phyloP scores from a whole-genome alignment of 2,888 invertebrate genomes.

The Tridacna crocea region DNA sequence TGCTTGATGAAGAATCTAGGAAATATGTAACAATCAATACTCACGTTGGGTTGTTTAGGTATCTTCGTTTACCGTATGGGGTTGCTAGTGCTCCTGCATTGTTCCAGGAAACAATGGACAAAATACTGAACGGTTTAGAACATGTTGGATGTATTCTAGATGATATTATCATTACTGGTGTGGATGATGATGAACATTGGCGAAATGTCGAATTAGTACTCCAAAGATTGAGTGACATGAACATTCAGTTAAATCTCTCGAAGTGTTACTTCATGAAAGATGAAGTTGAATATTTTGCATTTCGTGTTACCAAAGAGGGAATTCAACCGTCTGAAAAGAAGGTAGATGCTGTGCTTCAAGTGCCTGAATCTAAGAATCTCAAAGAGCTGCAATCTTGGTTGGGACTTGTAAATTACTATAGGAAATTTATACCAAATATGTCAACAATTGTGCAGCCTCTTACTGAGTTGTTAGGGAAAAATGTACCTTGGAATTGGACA shows the following conservation, averaged over 20 bases:
- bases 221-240: neutral
- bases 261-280: neutral
- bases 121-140: neutral
- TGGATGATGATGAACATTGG: neutral
- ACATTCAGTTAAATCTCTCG: neutral
- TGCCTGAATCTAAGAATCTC: neutral
- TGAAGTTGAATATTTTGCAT: neutral
- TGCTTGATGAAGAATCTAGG: neutral
- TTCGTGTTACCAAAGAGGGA: neutral
- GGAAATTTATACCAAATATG: neutral
- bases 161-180: neutral
- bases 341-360: conserved; percentile 25
- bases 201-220: neutral
- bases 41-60: neutral
- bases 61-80: neutral
- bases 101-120: conserved; percentile 7
- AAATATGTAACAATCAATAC: neutral
- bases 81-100: neutral
- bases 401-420: neutral
- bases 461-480: neutral
- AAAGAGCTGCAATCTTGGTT: neutral
- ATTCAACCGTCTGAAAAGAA: neutral
- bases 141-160: neutral
- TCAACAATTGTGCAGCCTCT: neutral
- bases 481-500: neutral